phyloP scores from a whole-genome alignment of 2,888 invertebrate species.

The Rotaria macrura region DNA sequence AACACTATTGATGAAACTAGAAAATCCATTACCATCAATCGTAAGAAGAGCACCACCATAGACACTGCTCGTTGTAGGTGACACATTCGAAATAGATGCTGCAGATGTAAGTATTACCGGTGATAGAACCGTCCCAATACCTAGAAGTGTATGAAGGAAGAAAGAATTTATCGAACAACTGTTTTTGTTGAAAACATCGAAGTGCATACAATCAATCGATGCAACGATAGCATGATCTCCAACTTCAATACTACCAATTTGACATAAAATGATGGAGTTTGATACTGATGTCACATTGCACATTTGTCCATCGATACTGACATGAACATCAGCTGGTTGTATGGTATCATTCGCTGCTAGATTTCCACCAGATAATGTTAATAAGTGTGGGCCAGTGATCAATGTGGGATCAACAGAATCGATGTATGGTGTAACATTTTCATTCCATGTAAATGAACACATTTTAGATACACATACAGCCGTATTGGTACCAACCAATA shows the following conservation, averaged over 20 bases:
- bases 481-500: background rate
- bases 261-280: background rate
- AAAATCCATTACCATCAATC: slow-evolving; percentile 30
- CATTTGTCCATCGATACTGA: background rate
- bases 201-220: background rate
- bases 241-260: background rate
- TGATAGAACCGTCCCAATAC: background rate
- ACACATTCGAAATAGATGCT: background rate
- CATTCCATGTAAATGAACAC: background rate
- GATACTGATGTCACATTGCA: background rate
- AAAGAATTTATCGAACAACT: too few relatives aligned
- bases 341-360: background rate
- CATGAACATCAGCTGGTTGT: background rate
- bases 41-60: slow-evolving; percentile 23
- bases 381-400: background rate
- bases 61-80: background rate
- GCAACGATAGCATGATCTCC: background rate
- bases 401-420: background rate
- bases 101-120: background rate
- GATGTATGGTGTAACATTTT: background rate
- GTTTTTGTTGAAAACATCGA: too few relatives aligned
- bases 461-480: too few relatives aligned
- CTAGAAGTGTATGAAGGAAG: too few relatives aligned
- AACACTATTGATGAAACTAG: background rate
- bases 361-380: background rate